Conservation (phyloP, 2,113 vertebrate genomes). For the Tringa solitaria region DNA sequence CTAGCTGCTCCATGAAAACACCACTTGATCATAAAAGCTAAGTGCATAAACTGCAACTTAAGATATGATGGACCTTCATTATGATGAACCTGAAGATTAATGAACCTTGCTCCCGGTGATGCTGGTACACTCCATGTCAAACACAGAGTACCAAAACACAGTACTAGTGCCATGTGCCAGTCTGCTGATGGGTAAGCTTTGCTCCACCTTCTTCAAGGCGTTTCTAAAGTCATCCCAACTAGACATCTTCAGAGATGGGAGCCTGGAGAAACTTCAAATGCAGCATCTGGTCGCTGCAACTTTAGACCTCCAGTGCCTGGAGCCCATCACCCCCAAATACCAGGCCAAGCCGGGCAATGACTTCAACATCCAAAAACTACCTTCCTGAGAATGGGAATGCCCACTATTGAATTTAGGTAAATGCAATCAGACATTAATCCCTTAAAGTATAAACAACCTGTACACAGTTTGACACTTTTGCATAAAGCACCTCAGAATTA, state of each 20-base stretch:
- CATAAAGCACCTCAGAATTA: background rate
- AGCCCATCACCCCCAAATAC: background rate
- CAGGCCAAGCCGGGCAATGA: background rate
- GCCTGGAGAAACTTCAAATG: background rate
- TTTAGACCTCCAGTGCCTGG: background rate
- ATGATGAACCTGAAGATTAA: background rate
- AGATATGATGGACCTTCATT: background rate
- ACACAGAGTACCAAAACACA: rapidly evolving
- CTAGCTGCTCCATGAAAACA: background rate
- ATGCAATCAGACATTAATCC: background rate
- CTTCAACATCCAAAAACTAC: background rate
- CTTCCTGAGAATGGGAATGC: background rate
- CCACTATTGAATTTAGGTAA: rapidly evolving
- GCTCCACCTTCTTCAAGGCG: background rate
- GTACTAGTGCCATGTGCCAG: rapidly evolving
- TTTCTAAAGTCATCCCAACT: background rate
- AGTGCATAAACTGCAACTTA: background rate
- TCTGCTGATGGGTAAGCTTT: background rate
- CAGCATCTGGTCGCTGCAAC: background rate
- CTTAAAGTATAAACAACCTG: background rate
- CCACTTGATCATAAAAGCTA: background rate
- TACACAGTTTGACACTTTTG: background rate
- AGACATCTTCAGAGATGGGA: rapidly evolving
- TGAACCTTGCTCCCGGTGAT: background rate
- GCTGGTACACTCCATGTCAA: rapidly evolving